These are phyloP conservation scores for Bhutanitis thaidina DNA, from an alignment of 2,888 invertebrate species.

Conservation along the genomic window DNA sequence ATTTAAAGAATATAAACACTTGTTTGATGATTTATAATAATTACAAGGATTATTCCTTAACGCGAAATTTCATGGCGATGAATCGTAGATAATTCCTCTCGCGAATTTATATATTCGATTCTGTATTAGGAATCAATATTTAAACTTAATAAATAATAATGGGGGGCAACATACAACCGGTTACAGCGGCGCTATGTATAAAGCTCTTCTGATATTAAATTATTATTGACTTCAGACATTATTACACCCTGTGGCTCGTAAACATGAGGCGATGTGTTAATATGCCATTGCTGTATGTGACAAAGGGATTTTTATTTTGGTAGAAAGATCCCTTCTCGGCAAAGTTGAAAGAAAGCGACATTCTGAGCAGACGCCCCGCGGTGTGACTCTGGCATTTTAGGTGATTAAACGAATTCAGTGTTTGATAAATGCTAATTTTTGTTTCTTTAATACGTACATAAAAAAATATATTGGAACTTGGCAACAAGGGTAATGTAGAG, in stretches of 20 bases:
- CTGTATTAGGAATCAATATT: too few species aligned
- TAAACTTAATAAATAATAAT: too few species aligned
- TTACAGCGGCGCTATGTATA: constrained; percentile 22
- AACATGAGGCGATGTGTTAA: constrained; percentile 62
- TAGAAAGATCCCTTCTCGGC: constrained; percentile 43
- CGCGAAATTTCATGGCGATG: too few species aligned
- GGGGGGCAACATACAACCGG: too few species aligned
- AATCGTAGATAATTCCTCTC: too few species aligned
- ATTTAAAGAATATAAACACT: constrained; percentile 1
- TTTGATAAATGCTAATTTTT: constrained; percentile 31
- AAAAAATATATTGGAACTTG: too few species aligned
- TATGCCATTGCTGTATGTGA: constrained; percentile 46
- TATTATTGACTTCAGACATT: constrained; percentile 56
- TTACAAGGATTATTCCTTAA: too few species aligned
- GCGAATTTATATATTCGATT: too few species aligned
- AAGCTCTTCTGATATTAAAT: constrained; percentile 55
- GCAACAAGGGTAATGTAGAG: too few species aligned
- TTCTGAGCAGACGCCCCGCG: constrained; percentile 55
- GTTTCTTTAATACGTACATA: constrained; percentile 10
- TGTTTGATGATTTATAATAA: neutral
- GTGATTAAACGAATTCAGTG: constrained; percentile 37
- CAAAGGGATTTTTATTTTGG: constrained; percentile 37
- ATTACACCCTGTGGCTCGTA: constrained; percentile 59
- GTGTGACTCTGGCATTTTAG: constrained; percentile 54
- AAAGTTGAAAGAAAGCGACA: constrained; percentile 64